Base-by-base conservation (phyloP, 2,888 invertebrate species). In the Diarsia rubi region DNA sequence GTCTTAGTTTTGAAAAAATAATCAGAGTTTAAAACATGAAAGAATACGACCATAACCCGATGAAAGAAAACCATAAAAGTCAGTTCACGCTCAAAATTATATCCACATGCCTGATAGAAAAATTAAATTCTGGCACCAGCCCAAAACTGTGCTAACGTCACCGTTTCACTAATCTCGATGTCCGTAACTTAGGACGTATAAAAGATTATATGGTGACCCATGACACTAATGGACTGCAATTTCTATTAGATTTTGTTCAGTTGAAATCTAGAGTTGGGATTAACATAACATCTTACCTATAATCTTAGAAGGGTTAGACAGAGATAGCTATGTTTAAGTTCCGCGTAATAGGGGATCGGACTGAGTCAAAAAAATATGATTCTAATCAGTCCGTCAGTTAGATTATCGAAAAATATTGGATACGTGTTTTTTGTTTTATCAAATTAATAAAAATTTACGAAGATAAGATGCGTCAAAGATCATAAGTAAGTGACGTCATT, bases 91-190 rank as follows among this genome's bases (percentile, higher is more conserved):
- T 62, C 37, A 66, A 81, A 72, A 69, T 47, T 69, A 67, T 69
- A 63, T 66, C 59, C 72, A 69, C 62, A 73, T 67, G 49, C 57
- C 66, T 63, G 69, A 27, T 57, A 63, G 72, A 73, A 81, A 81
- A 81, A 69, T 42, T 67, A 37, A 66, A 69, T 77, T 77, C 47
- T 81, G 82, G 81, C 81, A 49, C n/a, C 2, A 42, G 42, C 14
- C 81, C 81, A 81, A 69, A 77, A 59, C 81, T 67, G 63, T 72
- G 81, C 69, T 54, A 73, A 63, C 72, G 69, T 77, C 81, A 77
- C 69, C 72, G 47, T 72, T 69, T 31, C 31, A 24, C 62, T 81
- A 77, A 81, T 81, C 77, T 77, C 59, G 69, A 77, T 27, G 69
- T 31, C 63, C 37, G 47, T 81, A 69, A 81, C 66, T 77, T 77